These are phyloP conservation scores for Aporophyla nigra DNA, from an alignment of 2,888 invertebrate species.

Conservation along the genomic window DNA sequence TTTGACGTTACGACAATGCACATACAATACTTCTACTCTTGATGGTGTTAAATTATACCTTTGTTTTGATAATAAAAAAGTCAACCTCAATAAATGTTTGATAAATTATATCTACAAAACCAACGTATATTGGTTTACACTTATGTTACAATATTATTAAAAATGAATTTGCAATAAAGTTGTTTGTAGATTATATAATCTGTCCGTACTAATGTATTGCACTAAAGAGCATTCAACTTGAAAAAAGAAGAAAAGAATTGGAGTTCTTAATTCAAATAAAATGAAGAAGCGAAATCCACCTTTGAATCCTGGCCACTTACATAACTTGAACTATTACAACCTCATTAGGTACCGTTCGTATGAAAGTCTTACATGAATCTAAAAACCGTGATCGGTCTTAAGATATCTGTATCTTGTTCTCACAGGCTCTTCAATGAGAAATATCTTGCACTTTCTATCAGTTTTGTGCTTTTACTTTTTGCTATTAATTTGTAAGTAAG, in stretches of 20 bases:
- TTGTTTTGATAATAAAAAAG: not conserved
- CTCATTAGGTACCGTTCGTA: conserved; percentile 45
- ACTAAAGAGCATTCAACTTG: conserved; percentile 29
- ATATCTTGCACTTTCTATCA: conserved; percentile 55
- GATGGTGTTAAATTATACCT: not conserved
- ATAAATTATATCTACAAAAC: conserved; percentile 38
- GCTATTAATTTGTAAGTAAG: conserved; percentile 30
- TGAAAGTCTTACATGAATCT: conserved; percentile 54
- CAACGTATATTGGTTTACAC: conserved; percentile 29
- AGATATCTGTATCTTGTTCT: conserved; percentile 43
- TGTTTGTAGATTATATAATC: conserved; percentile 41
- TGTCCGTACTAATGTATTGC: conserved; percentile 8
- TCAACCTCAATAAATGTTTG: conserved; percentile 29
- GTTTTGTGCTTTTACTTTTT: conserved; percentile 55
- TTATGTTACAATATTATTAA: conserved; percentile 22
- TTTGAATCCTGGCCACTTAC: conserved; percentile 36
- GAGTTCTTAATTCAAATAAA: conserved; percentile 23
- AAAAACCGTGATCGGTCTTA: conserved; percentile 47
- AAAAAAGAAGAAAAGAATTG: not conserved
- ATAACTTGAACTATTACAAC: conserved; percentile 35
- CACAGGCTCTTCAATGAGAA: conserved; percentile 43
- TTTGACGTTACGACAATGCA: too few relatives aligned
- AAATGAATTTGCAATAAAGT: conserved; percentile 30
- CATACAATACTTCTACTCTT: not conserved
- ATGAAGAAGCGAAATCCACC: conserved; percentile 2